phyloP scores from a whole-genome alignment of 2,797 vertebrate species.

The Eremophila alpestris region DNA sequence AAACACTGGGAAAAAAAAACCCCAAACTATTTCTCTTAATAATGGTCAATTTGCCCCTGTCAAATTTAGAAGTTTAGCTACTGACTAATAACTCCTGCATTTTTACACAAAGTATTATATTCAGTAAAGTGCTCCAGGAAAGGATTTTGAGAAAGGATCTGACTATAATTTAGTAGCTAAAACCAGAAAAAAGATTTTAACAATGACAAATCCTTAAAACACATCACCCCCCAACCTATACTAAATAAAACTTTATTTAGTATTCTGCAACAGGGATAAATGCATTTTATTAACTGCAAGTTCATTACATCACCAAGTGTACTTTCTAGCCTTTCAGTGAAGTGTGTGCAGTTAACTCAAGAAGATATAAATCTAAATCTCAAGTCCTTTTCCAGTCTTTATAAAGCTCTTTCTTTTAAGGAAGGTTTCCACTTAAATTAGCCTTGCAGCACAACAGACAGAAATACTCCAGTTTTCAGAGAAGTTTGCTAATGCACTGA shows the following conservation, averaged over 20 bases:
- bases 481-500: not conserved
- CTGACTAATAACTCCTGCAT: not conserved
- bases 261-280: not conserved
- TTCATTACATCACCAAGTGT: not conserved
- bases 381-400: not conserved
- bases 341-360: not conserved
- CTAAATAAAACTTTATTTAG: not conserved
- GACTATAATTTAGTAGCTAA: not conserved
- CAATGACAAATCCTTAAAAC: not conserved
- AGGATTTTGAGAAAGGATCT: not conserved
- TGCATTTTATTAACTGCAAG: not conserved
- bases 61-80: not conserved
- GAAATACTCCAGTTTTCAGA: not conserved
- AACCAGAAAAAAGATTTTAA: not conserved
- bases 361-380: not conserved
- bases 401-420: not conserved
- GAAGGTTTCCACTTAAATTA: not conserved
- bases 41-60: not conserved
- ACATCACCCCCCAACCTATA: not conserved
- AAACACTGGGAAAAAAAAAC: accelerated
- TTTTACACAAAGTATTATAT: not conserved
- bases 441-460: not conserved
- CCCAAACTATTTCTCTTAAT: not conserved
- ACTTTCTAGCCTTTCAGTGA: not conserved
- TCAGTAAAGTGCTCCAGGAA: not conserved